Conservation (phyloP, 2,888 invertebrate species). For the Congeria kusceri region DNA sequence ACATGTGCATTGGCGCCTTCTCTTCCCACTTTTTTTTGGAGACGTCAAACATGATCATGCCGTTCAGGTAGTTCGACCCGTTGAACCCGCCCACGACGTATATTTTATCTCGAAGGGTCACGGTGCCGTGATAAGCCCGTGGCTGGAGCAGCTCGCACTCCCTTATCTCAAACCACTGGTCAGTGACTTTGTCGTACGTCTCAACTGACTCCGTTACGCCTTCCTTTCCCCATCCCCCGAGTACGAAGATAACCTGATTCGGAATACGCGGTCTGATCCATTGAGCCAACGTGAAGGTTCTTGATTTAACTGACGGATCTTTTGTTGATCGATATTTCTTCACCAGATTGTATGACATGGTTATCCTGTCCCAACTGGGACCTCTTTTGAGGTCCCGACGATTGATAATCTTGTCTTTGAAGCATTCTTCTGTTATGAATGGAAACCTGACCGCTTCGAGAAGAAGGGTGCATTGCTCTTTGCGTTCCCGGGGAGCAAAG, state of each 20-base stretch:
- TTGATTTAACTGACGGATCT: conserved; percentile 29
- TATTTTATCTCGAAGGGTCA: conserved; percentile 81
- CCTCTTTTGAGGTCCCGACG: conserved; percentile 54
- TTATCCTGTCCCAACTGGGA: conserved; percentile 51
- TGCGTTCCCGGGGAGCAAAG: conserved; percentile 89
- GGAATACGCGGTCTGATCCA: conserved; percentile 89
- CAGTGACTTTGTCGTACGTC: conserved; percentile 86
- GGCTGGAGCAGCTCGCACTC: conserved; percentile 89
- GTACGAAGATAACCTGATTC: conserved; percentile 94
- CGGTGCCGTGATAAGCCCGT: conserved; percentile 92
- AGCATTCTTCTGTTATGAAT: conserved; percentile 63
- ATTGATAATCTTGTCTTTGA: conserved; percentile 47
- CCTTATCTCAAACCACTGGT: conserved; percentile 90
- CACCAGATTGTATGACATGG: conserved; percentile 43
- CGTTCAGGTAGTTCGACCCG: conserved; percentile 85
- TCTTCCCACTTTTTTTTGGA: conserved; percentile 83
- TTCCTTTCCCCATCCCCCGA: conserved; percentile 92
- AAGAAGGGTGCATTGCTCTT: conserved; percentile 90
- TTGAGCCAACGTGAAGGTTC: conserved; percentile 20
- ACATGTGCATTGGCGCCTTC: conserved; percentile 86
- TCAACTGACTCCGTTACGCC: conserved; percentile 87
- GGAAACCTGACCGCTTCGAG: conserved; percentile 73
- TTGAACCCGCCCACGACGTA: conserved; percentile 87
- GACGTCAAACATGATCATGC: conserved; percentile 84
- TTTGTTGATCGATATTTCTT: conserved; percentile 50